Base-by-base conservation (phyloP, 2,888 invertebrate species). In the Mimas tiliae region DNA sequence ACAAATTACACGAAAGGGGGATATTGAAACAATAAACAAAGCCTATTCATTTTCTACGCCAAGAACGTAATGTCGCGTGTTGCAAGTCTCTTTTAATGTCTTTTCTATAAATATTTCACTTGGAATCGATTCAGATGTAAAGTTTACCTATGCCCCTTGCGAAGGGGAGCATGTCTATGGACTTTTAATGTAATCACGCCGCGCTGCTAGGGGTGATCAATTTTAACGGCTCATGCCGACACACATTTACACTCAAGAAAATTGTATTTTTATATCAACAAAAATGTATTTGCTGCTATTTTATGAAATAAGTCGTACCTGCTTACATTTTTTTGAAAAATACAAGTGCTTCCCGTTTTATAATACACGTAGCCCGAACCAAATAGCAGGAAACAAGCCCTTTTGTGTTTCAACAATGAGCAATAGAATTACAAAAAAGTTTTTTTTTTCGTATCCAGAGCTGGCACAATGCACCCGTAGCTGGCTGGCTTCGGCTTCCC, bases 381-480 rank as follows among this genome's bases (percentile, higher is more conserved):
- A 86, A 84, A 87, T 85, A 86, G 82, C 89, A 90, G 90, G 88
- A 90, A 87, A 85, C 86, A 79, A 78, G 85, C 83, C 88, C 88
- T 89, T 53, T 89, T 89, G 88, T 88, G 81, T 83, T 78, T 73
- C 72, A 85, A 91, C 89, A 91, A 91, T 90, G 85, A 85, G 85
- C 85, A 86, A 87, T 88, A 83, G 84, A 86, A 86, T 85, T 83
- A 89, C 89, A 90, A 90, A 90, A 85, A 86, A 75, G 73, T 78
- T 86, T 78, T 86, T 86, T 89, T 85, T 86, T 85, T 86, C 83
- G 82, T 85, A 86, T 85, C 81, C 85, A 86, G 82, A 74, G 81
- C 74, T 76, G 79, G 79, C 81, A 90, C 89, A 91, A 90, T 91
- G 83, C 82, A 74, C 87, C 86, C 86, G 88, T 85, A 84, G 85